Conservation (phyloP, 2,888 invertebrate genomes). For the Octonoba sinensis region DNA sequence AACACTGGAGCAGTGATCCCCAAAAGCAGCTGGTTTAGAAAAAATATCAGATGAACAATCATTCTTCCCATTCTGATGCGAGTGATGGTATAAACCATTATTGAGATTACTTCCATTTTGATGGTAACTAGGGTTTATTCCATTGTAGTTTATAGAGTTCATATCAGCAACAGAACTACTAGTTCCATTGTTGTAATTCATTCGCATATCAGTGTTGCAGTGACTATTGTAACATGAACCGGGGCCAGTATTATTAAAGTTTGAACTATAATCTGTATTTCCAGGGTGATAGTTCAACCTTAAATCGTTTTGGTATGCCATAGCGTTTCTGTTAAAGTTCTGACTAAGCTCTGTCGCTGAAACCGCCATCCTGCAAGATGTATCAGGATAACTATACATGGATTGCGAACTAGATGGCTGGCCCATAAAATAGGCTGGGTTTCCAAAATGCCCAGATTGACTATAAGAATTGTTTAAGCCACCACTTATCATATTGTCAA, state of each 20-base stretch:
- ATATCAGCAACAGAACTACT: slow-evolving; percentile 19
- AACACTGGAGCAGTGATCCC: slow-evolving; percentile 34
- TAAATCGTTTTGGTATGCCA: slow-evolving; percentile 53
- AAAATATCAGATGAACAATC: slow-evolving; percentile 51
- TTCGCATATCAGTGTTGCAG: slow-evolving; percentile 39
- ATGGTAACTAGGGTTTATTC: slow-evolving; percentile 36
- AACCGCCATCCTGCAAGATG: slow-evolving; percentile 85
- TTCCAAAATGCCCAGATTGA: slow-evolving; percentile 51
- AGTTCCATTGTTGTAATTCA: slow-evolving; percentile 29
- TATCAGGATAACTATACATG: slow-evolving; percentile 87
- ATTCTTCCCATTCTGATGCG: slow-evolving; percentile 37
- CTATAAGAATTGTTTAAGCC: slow-evolving; percentile 40
- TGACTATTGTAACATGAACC: slow-evolving; percentile 49
- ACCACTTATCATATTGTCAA: slow-evolving; percentile 40
- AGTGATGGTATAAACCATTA: slow-evolving; percentile 30
- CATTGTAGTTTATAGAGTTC: slow-evolving; percentile 21
- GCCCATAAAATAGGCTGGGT: slow-evolving; percentile 48
- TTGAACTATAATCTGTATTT: slow-evolving; percentile 43
- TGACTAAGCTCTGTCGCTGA: slow-evolving; percentile 78
- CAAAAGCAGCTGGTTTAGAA: slow-evolving; percentile 43
- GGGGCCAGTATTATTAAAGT: slow-evolving; percentile 19
- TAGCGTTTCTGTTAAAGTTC: slow-evolving; percentile 37
- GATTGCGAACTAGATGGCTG: slow-evolving; percentile 49
- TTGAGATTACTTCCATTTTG: slow-evolving; percentile 16
- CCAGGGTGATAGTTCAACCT: slow-evolving; percentile 42